These are phyloP conservation scores for Chloropsis cyanopogon DNA, from an alignment of 2,113 vertebrate genomes.

Conservation along the genomic window DNA sequence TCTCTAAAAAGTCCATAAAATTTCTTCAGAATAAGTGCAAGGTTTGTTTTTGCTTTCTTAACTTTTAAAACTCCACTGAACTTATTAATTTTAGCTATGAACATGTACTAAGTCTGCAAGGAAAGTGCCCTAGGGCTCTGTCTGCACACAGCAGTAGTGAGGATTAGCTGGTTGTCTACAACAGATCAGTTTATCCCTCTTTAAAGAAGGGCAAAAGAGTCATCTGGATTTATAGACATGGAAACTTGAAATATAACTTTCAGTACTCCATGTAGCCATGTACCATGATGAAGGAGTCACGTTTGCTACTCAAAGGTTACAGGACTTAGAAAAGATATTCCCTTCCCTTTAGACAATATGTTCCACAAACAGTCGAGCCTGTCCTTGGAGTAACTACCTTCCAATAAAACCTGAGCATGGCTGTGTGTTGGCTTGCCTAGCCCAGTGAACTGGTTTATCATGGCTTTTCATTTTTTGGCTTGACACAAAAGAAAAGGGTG, in stretches of 20 bases:
- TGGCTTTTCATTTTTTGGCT: neutral
- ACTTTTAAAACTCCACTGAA: neutral
- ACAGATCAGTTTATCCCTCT: constrained; percentile 11
- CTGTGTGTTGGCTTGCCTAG: neutral
- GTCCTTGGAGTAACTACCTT: neutral
- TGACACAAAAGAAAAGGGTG: neutral
- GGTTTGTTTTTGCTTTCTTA: neutral
- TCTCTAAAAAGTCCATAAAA: neutral
- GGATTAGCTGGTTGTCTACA: neutral
- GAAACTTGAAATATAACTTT: neutral
- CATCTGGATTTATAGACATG: neutral
- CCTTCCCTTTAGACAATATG: neutral
- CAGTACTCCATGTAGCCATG: neutral
- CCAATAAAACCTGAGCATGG: neutral
- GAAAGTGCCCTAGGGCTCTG: neutral
- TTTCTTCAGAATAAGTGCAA: neutral
- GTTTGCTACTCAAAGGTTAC: neutral
- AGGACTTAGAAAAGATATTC: neutral
- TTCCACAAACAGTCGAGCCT: neutral
- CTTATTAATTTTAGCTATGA: neutral
- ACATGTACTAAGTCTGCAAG: neutral
- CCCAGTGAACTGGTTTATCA: neutral
- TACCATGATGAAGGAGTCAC: neutral
- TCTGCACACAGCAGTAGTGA: neutral
- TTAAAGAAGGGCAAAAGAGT: constrained; percentile 6